Base-by-base conservation (phyloP, 2,888 invertebrate genomes). In the Thelaira solivaga region DNA sequence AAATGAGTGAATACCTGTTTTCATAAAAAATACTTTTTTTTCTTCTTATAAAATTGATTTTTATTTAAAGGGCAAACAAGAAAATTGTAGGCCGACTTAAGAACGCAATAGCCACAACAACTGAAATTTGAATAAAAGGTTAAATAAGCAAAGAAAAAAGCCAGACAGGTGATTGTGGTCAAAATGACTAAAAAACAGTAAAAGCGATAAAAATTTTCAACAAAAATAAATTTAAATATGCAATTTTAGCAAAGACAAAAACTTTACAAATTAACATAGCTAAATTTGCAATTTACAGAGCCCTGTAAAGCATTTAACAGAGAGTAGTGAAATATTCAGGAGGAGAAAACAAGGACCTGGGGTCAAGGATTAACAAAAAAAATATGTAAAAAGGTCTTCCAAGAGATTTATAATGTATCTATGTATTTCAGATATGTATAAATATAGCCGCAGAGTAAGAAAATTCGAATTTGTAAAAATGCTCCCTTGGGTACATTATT, bases 1-100 rank as follows among this genome's bases (percentile, higher is more conserved):
- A 71, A 76, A 71, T 59, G 69, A 65, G 26, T 11, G 8, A 39
- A 55, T 55, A 71, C 69, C 26, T 43, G 76, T 71, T 76, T 72
- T 36, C 11, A 26, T 51, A 34, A 22, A 53, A 59, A 49, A n/a
- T n/a, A n/a, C n/a, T n/a, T n/a, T n/a, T n/a, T n/a, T n/a, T 16
- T 20, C 13, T 49, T 20, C 22, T 53, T 53, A 31, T 11, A 13
- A 36, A 36, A 36, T 36, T 36, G 29, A 45, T 5, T 39, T 43
- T 45, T 34, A 39, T 6, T 51, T 6, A 3, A 24, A 24, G 18
- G 16, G 1, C 39, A 39, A 1, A 2, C 4, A 11, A 45, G 20
- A 4, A 41, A 65, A 11, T 29, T 51, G 1, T 20, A 29, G 29
- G n/a, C 41, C 41, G 64, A 20, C 4, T 20, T 13, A 53, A 10